Evolutionary conservation across 1,140 invertebrate genomes (phyloP), one percentile per base, ranked within the genome.

Genomic region (Euglossa dilemma): DNA sequence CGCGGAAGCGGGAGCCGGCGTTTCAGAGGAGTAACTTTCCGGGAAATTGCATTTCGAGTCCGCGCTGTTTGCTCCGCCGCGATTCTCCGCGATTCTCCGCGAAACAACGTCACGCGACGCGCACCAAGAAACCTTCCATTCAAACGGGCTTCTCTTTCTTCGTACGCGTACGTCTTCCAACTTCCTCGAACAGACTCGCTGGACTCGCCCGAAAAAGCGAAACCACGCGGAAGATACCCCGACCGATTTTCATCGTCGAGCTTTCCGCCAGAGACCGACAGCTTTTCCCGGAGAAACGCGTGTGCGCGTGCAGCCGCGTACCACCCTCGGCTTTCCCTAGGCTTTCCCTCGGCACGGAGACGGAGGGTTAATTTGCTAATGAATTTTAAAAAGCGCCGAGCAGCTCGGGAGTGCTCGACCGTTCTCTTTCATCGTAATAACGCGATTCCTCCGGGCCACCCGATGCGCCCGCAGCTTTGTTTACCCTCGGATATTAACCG

Each of bases 281-380:
- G 80, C 71, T 50, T 67, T 59, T 20, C 25, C 16, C 36, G 45
- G 14, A 25, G 50, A 70, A 50, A 50, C 2, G 20, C 43, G 11
- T 11, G 45, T 4, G 45, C 14, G 14, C 16, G 20, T 71, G 47
- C 28, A 4, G 6, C 6, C 4, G 6, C 28, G 23, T 54, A 61
- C 28, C 71, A 18, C 16, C 36, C 23, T 43, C 67, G 20, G 57
- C 64, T 25, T 54, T 36, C 36, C 18, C 20, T 67, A 16, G 9
- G 36, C 4, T 36, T 36, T 36, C 36, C 36, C 52, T 4, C 18
- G n/a, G 36, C 5, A 12, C 12, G 23, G 14, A 45, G 47, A 23
- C 14, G 47, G 52, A 61, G 52, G 76, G 72, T 90, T 87, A 86
- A 90, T 91, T 91, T 87, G 85, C 83, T 91, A 91, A 91, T 91